Conservation (phyloP, 2,888 invertebrate genomes). For the Thereva nobilitata region DNA sequence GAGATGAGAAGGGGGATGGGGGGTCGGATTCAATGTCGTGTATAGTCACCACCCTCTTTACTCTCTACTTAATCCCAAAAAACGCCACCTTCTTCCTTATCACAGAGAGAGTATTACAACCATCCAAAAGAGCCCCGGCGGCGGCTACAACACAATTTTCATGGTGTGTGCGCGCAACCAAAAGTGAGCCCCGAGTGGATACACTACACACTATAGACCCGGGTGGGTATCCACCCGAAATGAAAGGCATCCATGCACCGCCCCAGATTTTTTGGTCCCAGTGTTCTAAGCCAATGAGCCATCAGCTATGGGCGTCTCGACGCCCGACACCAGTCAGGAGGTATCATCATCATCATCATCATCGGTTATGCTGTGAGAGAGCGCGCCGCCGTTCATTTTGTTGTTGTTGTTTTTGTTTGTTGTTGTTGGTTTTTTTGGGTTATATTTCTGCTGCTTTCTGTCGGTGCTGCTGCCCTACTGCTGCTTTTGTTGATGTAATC, state of each 20-base stretch:
- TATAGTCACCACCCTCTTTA: too few relatives aligned
- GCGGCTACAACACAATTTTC: too few relatives aligned
- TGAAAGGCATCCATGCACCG: slow-evolving; percentile 31
- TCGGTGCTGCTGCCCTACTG: neutral
- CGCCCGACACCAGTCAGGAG: slow-evolving; percentile 27
- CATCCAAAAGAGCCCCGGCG: too few relatives aligned
- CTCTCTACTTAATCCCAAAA: too few relatives aligned
- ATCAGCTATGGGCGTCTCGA: slow-evolving; percentile 39
- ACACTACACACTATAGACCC: neutral
- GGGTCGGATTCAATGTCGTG: too few relatives aligned
- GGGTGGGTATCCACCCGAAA: slow-evolving; percentile 20
- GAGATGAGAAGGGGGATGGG: too few relatives aligned
- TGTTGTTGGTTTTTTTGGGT: too few relatives aligned
- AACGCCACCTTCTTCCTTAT: too few relatives aligned
- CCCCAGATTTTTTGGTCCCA: slow-evolving; percentile 30
- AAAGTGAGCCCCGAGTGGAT: too few relatives aligned
- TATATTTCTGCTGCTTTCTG: neutral
- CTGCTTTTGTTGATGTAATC: neutral
- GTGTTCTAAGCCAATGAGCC: slow-evolving; percentile 38
- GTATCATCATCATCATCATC: slow-evolving; percentile 2
- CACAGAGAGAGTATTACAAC: too few relatives aligned
- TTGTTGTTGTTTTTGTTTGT: slow-evolving; percentile 11
- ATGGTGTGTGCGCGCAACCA: too few relatives aligned
- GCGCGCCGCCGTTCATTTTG: neutral
- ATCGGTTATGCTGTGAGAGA: neutral